A percentile compares a stretch with the other conserved stretches of the same genome.
phyloP scores from a whole-genome alignment of 2,113 vertebrate species.

The Cinclus cinclus region DNA sequence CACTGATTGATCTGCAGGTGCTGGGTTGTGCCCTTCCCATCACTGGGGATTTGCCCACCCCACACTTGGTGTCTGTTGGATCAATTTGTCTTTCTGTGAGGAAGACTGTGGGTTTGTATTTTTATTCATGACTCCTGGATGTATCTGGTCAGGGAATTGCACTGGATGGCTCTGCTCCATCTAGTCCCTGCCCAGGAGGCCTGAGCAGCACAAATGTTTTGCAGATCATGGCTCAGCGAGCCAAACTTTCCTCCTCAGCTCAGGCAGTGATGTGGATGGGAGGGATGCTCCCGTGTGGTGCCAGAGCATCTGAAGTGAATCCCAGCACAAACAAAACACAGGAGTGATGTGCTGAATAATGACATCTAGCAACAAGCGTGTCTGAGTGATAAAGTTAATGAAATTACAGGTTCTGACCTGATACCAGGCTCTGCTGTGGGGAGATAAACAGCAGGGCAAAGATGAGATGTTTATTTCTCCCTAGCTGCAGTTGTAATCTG shows the following conservation, averaged over 20 bases:
- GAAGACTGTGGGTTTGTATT: not conserved
- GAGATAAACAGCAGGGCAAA: conserved; percentile 70
- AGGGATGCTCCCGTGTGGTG: not conserved
- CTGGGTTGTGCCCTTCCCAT: not conserved
- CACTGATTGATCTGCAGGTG: not conserved
- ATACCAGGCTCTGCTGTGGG: conserved; percentile 55
- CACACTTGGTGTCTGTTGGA: rapidly evolving
- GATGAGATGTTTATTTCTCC: conserved; percentile 69
- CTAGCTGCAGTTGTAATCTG: conserved; percentile 53
- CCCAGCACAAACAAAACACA: not conserved
- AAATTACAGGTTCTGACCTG: conserved; percentile 70
- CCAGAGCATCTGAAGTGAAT: not conserved
- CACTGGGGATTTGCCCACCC: not conserved
- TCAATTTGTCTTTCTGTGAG: rapidly evolving
- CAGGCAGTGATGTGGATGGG: not conserved
- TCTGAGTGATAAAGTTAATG: conserved; percentile 70
- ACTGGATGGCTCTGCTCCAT: not conserved
- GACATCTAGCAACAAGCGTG: conserved; percentile 44
- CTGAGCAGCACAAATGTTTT: not conserved
- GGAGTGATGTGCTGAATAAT: conserved; percentile 58
- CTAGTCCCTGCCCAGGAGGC: not conserved
- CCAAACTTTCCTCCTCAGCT: not conserved
- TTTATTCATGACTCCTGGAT: not conserved
- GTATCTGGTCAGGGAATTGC: not conserved
- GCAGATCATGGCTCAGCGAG: not conserved